Conservation (phyloP, 2,888 invertebrate species). For the Diploptera punctata region DNA sequence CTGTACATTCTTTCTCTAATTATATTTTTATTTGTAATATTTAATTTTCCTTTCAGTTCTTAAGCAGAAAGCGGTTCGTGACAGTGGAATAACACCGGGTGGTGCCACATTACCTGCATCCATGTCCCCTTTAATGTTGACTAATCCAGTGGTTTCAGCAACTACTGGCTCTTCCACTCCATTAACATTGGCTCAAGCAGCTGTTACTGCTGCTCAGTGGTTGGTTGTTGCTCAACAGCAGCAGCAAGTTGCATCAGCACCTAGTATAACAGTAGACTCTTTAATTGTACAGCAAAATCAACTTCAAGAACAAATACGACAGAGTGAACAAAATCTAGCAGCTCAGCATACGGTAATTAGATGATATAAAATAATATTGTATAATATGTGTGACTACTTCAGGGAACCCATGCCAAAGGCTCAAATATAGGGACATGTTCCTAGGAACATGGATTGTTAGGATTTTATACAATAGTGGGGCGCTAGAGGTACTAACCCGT, state of each 20-base stretch:
- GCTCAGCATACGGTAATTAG: constrained; percentile 89
- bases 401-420: no score
- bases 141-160: constrained; percentile 16
- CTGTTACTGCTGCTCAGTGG: constrained; percentile 45
- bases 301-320: constrained; percentile 90
- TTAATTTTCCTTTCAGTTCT: constrained; percentile 44
- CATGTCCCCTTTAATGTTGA: constrained; percentile 32
- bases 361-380: no score
- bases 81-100: constrained; percentile 36
- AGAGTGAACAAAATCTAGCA: constrained; percentile 94
- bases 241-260: constrained; percentile 59
- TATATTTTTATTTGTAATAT: constrained; percentile 11
- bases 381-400: no score
- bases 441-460: no score
- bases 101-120: constrained; percentile 29
- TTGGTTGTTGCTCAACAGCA: constrained; percentile 55
- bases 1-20: background rate
- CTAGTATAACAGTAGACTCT: constrained; percentile 49
- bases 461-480: no score
- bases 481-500: no score
- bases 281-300: constrained; percentile 79
- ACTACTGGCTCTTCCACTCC: constrained; percentile 41
- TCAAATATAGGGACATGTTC: no score
- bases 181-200: constrained; percentile 38
- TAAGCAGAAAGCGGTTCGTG: constrained; percentile 49